These are phyloP conservation scores for Drosophila picticornis DNA, from an alignment of 2,888 invertebrate species.

Conservation along the genomic window DNA sequence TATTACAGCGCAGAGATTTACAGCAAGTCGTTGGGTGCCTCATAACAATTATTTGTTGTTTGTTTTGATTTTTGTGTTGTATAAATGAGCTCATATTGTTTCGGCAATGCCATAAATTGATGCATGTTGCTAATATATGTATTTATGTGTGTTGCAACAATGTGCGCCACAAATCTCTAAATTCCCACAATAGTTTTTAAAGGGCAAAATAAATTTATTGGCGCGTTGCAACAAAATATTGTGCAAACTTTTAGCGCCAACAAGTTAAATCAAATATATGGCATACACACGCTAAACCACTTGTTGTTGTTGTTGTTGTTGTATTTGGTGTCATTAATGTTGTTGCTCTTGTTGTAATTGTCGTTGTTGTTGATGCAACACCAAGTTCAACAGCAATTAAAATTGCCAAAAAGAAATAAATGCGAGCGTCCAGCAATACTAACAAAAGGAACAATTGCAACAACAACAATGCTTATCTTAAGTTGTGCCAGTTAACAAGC, in stretches of 20 bases:
- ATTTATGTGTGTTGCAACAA: slow-evolving; percentile 43
- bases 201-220: slow-evolving; percentile 75
- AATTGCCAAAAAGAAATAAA: slow-evolving; percentile 70
- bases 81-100: slow-evolving; percentile 19
- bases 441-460: slow-evolving; percentile 5
- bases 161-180: slow-evolving; percentile 71
- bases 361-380: slow-evolving; percentile 42
- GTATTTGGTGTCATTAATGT: slow-evolving; percentile 54
- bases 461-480: slow-evolving; percentile 57
- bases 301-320: slow-evolving; percentile 36
- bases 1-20: neutral
- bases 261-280: slow-evolving; percentile 81
- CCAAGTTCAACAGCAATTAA: slow-evolving; percentile 79
- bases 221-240: slow-evolving; percentile 63
- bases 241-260: slow-evolving; percentile 64
- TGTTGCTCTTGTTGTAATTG: slow-evolving; percentile 31
- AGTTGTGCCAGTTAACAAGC: slow-evolving; percentile 67
- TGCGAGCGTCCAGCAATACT: slow-evolving; percentile 39
- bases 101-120: slow-evolving; percentile 41
- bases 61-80: slow-evolving; percentile 1
- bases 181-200: slow-evolving; percentile 80
- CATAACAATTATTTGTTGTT: slow-evolving; percentile 10
- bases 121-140: slow-evolving; percentile 26
- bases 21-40: neutral
- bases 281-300: slow-evolving; percentile 52